Evolutionary conservation across 2,113 vertebrate species (phyloP).

Genomic region (Urocitellus parryii): DNA sequence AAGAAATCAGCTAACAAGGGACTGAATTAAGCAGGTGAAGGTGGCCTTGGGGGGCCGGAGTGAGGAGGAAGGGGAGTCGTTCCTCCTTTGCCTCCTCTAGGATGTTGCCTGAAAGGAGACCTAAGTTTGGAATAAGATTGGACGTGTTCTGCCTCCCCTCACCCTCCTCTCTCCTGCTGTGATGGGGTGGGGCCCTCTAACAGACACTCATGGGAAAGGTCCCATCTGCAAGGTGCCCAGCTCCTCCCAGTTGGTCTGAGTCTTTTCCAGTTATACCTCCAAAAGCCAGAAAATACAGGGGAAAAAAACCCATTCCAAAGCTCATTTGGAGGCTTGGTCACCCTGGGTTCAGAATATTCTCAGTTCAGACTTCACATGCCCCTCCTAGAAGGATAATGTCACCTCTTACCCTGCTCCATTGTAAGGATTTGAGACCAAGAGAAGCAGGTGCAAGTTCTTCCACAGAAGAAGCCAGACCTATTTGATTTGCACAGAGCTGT

Average conservation of each 20-base stretch:
- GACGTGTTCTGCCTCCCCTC: not conserved
- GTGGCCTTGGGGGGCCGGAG: not conserved
- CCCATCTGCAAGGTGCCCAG: accelerated
- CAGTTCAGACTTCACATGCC: not conserved
- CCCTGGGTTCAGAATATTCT: not conserved
- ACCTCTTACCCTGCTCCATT: not conserved
- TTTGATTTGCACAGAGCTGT: not conserved
- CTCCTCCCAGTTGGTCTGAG: accelerated
- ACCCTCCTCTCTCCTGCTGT: not conserved
- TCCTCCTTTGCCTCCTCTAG: too few relatives aligned
- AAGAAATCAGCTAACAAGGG: too few relatives aligned
- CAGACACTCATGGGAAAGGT: accelerated
- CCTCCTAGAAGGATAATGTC: not conserved
- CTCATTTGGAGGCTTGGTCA: accelerated
- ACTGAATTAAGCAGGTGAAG: too few relatives aligned
- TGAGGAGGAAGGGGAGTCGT: not conserved
- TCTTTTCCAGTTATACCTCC: too few relatives aligned
- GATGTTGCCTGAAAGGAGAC: too few relatives aligned
- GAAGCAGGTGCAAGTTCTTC: not conserved
- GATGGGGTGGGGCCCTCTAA: too few relatives aligned
- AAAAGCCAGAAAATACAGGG: not conserved
- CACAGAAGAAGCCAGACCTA: not conserved
- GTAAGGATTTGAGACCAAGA: not conserved
- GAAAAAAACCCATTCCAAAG: accelerated
- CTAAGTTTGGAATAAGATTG: not conserved